phyloP scores from a whole-genome alignment of 1,140 invertebrate species.

The Dufourea novaeangliae region DNA sequence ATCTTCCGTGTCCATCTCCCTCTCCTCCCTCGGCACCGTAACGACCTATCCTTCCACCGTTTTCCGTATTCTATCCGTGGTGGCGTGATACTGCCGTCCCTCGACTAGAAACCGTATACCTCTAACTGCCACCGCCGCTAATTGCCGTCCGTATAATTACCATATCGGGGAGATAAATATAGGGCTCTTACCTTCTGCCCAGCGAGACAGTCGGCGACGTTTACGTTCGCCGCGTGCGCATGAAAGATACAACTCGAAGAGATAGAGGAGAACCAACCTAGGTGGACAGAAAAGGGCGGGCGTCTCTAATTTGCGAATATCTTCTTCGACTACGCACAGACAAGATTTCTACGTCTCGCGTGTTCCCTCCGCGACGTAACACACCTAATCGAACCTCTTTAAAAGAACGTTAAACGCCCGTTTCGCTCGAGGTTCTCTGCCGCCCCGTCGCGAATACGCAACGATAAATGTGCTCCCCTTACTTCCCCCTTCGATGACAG shows the following conservation, averaged over 20 bases:
- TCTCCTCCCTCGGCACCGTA: slow-evolving; percentile 28
- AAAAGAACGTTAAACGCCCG: too few species aligned
- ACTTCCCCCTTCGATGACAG: slow-evolving; percentile 23
- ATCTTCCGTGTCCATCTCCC: slow-evolving; percentile 53
- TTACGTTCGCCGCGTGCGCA: slow-evolving; percentile 21
- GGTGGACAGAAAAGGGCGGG: neutral
- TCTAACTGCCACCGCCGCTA: slow-evolving; percentile 63
- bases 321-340: too few species aligned
- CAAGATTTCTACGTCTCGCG: neutral
- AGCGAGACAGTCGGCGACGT: slow-evolving; percentile 50
- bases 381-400: too few species aligned
- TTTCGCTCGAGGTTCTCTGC: too few species aligned
- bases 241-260: slow-evolving; percentile 31
- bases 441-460: slow-evolving; percentile 25
- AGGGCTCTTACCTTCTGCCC: slow-evolving; percentile 61
- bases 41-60: slow-evolving; percentile 45
- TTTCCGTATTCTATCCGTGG: slow-evolving; percentile 35
- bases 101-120: slow-evolving; percentile 28
- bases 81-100: slow-evolving; percentile 46
- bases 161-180: slow-evolving; percentile 74
- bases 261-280: too few species aligned
- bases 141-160: slow-evolving; percentile 71
- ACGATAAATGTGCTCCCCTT: slow-evolving; percentile 40
- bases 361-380: too few species aligned
- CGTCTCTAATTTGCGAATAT: slow-evolving; percentile 26